Evolutionary conservation across 2,113 vertebrate genomes (phyloP), one percentile per base, ranked within the genome.

Genomic region (Macrotus californicus): DNA sequence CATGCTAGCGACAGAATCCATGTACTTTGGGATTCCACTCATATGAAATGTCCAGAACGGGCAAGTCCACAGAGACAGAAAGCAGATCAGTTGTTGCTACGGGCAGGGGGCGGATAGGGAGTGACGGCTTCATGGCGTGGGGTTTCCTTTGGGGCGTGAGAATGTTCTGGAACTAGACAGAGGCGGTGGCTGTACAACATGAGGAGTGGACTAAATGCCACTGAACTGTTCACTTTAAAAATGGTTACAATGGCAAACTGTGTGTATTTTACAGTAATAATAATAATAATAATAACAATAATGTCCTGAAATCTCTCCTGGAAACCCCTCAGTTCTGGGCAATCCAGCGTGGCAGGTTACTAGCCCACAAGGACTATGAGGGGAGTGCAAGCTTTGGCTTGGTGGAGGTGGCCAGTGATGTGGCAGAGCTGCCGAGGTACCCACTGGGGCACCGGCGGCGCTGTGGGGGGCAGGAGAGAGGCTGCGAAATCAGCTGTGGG

Each of bases 11-110:
- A 84, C 5, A 29, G 24, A 48, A 48, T 54, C 43, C 19, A 24
- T 0, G 6, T 1, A 16, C 6, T 10, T 19, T 50, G 10, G 11
- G 39, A 39, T 21, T 26, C 24, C 12, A 22, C 5, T 13, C 6
- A 0, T 18, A 7, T 2, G 7, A 41, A 48, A 41, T 11, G n/a
- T 61, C 56, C n/a, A 50, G 69, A 16, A 24, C 48, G 39, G 61
- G 59, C 26, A 34, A 41, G 31, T 15, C 18, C 26, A 29, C 43
- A 31, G n/a, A 41, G 67, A 34, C 67, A 12, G 43, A 31, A 39
- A 31, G 24, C 43, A 46, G 54, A 31, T 11, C 3, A 0, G 69
- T 22, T 24, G 89, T 18, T 31, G 15, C 18, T 43, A 3, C 9
- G 43, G 34, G 24, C 24, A 3, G 54, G 22, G 22, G 22, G 6